Evolutionary conservation across 2,113 vertebrate genomes (phyloP).

Genomic region (Hassar affinis): DNA sequence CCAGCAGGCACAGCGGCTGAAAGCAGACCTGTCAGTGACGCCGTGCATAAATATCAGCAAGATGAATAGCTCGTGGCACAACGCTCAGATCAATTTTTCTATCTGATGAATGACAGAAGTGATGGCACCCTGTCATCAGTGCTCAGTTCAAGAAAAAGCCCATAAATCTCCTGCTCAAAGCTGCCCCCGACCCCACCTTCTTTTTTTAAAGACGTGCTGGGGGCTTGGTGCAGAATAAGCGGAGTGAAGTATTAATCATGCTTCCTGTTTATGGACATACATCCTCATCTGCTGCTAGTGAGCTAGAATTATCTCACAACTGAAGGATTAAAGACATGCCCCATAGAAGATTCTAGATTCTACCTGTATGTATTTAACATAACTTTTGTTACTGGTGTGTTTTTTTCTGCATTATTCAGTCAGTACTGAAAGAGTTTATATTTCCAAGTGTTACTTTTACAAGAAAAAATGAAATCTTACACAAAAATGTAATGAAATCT

Average conservation of each 20-base stretch:
- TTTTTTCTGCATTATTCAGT: too few relatives aligned
- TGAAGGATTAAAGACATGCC: conserved; percentile 26
- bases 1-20: conserved; percentile 53
- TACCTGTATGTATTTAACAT: too few relatives aligned
- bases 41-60: conserved; percentile 65
- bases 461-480: too few relatives aligned
- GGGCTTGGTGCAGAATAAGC: not conserved
- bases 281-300: not conserved
- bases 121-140: conserved; percentile 65
- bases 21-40: conserved; percentile 54
- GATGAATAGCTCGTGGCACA: conserved; percentile 63
- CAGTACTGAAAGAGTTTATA: too few relatives aligned
- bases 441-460: too few relatives aligned
- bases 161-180: conserved; percentile 66
- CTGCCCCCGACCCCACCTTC: conserved; percentile 43
- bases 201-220: not conserved
- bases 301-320: conserved; percentile 16
- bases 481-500: too few relatives aligned
- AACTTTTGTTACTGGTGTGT: too few relatives aligned
- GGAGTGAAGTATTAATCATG: not conserved
- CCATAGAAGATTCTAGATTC: too few relatives aligned
- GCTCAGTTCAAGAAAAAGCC: conserved; percentile 44
- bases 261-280: not conserved
- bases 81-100: conserved; percentile 65
- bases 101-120: conserved; percentile 61